Evolutionary conservation across 2,888 invertebrate species (phyloP), one percentile per base, ranked within the genome.

Genomic region (Oscheius sp.): DNA sequence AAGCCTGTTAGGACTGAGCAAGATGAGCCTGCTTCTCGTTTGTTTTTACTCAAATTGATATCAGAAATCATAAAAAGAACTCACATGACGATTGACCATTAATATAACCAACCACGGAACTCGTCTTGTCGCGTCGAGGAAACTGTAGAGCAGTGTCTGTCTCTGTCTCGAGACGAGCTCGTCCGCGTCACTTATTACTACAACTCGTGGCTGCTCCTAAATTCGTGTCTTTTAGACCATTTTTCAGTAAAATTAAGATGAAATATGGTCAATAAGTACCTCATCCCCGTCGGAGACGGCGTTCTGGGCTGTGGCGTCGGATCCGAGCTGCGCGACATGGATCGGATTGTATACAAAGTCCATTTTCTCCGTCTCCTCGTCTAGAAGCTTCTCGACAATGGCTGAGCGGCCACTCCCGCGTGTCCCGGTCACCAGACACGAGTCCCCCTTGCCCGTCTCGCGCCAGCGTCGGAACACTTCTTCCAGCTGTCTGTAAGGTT

Each of bases 61-160:
- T 21, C 21, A 21, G 21, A 21, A 21, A 21, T 21, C 21, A 21
- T 21, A 21, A 21, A 21, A 21, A 21, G 21, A 21, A 32, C 21
- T 47, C 37, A 75, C 75, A 63, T 73, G 65, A 53, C 75, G n/a
- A 32, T 71, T 66, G 32, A 62, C 57, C 65, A 76, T 68, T 42
- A 73, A 35, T 9, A 76, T 55, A 10, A 76, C 76, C 33, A 76
- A 66, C 75, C 75, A 75, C n/a, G 77, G 77, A 11, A 29, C 9
- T 11, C 37, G 13, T 32, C 65, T 51, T 11, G 72, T 77, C 9
- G 70, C 11, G 37, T 76, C 58, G n/a, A 76, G 63, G 37, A 76
- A 50, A 21, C 55, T 70, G 57, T 76, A 76, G 2, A 76, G 47
- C n/a, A 76, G 47, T 2, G 70, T 63, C 37, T 76, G 77, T 11